Evolutionary conservation across 2,797 vertebrate species (phyloP), one percentile per base, ranked within the genome.

Genomic region (Pogonophryne albipinna): DNA sequence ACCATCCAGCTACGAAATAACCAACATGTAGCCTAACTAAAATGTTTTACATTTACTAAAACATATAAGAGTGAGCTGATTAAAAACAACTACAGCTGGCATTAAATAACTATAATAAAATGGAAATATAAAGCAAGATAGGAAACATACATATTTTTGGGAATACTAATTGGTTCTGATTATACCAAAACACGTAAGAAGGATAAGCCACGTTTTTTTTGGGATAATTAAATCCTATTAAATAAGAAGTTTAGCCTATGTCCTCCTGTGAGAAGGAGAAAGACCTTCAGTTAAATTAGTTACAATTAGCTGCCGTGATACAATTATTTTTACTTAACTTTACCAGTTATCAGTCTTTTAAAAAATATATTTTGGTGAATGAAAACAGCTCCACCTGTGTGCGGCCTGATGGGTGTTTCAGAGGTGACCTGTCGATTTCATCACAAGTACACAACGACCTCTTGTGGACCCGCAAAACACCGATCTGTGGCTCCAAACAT

Each of bases 391-490:
- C 14, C 56, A 45, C 52, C 55, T 49, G 23, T 11, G 15, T 20
- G 12, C 17, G 59, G 11, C 34, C 7, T 63, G 71, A 76, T 49
- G 41, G 57, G 59, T 14, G 71, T 49, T 45, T 68, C 17, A 68
- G 57, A 61, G 27, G 59, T 9, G 56, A 71, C 59, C 41, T 42
- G 75, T 53, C 11, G 34, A 53, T 38, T 57, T 79, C 42, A 75
- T 77, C 72, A 9, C 52, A 73, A 79, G 73, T 46, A 70, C 84
- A 91, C 87, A 79, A 87, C 88, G 92, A 93, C 92, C 92, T 77
- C 92, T 92, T 89, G 92, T 93, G 93, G 93, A 71, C 15, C 73
- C 51, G 2, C 59, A 69, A 38, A 51, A 17, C 10, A 20, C n/a
- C 1, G 20, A 13, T 51, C 15, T 19, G 20, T 9, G 23, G 0